Evolutionary conservation across 1,140 invertebrate genomes (phyloP), one percentile per base, ranked within the genome.

Genomic region (Bombyx mandarina): DNA sequence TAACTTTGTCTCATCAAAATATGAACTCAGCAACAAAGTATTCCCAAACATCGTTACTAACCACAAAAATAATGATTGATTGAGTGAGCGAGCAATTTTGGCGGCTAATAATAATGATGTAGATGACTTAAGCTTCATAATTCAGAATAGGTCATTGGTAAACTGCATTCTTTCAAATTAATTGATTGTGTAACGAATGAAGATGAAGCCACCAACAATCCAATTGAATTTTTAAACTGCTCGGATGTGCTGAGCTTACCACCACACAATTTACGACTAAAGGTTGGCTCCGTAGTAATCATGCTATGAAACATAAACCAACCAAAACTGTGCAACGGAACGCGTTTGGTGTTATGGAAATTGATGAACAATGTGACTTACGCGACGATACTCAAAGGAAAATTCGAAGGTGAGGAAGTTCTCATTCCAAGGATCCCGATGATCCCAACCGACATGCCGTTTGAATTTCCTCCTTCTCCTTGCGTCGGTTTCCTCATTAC

Each of bases 21-120:
- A 75, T 46, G 72, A 75, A 63, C 70, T 85, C 10, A 77, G 71
- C 66, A 56, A 76, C 46, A 75, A 74, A 54, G 73, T 69, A 54
- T 69, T 69, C 8, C 63, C 61, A 60, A 42, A 68, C n/a, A 61
- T 63, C 8, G 59, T 68, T 62, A 6, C 58, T 62, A 68, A 65
- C 52, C 42, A 63, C 56, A 64, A 68, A 64, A 64, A 71, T 64
- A 62, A 68, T 76, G 54, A 76, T 78, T 73, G 58, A 69, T 64
- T 76, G 58, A 67, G 56, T 75, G 54, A 75, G 61, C 62, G 62
- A 62, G 55, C 62, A 61, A 66, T 66, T 66, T 64, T 64, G 6
- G n/a, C 45, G 26, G 26, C 26, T 35, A 71, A 73, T 45, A 71
- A 71, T 65, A 62, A 63, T 60, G 66, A 65, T 65, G 62, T 71